Conservation (phyloP, 2,888 invertebrate species). For the Drosophila birchii region DNA sequence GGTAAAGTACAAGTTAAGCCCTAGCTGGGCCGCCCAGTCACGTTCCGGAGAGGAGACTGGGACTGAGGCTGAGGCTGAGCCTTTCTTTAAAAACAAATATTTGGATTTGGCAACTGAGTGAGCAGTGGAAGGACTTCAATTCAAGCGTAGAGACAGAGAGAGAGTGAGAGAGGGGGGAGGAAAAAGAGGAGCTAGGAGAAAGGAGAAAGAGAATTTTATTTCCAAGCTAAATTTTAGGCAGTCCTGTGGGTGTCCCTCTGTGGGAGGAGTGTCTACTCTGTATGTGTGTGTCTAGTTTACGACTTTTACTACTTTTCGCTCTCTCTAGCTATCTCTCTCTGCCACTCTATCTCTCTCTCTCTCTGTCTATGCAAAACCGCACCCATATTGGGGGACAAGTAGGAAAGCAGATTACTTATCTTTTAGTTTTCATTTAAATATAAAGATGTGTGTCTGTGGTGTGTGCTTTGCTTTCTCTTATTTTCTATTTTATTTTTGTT, state of each 20-base stretch:
- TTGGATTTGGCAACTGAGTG: conserved; percentile 71
- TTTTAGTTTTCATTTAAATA: conserved; percentile 78
- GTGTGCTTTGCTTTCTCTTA: conserved; percentile 2
- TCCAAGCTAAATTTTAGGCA: conserved; percentile 39
- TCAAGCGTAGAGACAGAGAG: neutral
- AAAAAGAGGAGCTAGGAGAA: conserved; percentile 26
- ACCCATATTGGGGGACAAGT: conserved; percentile 61
- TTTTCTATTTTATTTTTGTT: conserved; percentile 8
- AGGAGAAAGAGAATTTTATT: conserved; percentile 46
- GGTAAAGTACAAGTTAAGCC: conserved; percentile 45
- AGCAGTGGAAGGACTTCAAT: conserved; percentile 30
- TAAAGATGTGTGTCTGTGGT: conserved; percentile 48
- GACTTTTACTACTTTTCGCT: conserved; percentile 44
- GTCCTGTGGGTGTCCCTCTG: conserved; percentile 17
- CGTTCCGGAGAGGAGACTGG: conserved; percentile 10
- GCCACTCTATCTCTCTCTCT: neutral
- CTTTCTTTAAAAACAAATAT: conserved; percentile 73
- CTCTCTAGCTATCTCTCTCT: neutral
- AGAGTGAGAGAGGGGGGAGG: neutral
- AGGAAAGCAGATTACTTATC: conserved; percentile 67
- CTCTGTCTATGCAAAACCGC: conserved; percentile 58
- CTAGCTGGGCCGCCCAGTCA: conserved; percentile 30
- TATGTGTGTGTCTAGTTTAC: conserved; percentile 36
- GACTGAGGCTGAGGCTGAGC: conserved; percentile 8
- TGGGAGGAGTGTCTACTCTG: conserved; percentile 4